phyloP scores from a whole-genome alignment of 2,113 vertebrate species.

The Sphyrna mokarran region DNA sequence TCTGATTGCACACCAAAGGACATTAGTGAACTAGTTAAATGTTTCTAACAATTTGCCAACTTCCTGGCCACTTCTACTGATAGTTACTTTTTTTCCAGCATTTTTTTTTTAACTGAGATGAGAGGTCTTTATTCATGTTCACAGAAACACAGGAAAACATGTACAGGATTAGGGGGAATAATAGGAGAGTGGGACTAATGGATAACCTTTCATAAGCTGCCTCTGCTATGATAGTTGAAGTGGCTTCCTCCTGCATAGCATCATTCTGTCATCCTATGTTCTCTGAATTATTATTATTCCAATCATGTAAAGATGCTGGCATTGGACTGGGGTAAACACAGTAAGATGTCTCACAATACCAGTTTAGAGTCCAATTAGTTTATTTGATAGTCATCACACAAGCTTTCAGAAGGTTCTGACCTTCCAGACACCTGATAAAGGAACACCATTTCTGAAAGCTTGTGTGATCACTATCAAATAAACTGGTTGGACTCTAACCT shows the following conservation, averaged over 20 bases:
- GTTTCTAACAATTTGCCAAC: background rate
- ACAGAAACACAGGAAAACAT: background rate
- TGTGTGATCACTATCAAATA: no score
- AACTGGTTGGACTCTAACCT: no score
- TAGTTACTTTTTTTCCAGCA: background rate
- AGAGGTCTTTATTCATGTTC: background rate
- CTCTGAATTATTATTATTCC: background rate
- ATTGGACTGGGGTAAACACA: no score
- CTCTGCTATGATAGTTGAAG: no score
- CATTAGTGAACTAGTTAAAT: background rate
- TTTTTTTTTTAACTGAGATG: background rate
- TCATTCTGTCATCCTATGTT: background rate
- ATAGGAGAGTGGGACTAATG: background rate
- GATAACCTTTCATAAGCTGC: background rate
- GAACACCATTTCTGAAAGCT: no score
- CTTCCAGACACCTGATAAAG: no score
- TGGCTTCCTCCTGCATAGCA: background rate
- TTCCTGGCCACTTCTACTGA: background rate
- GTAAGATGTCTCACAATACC: no score
- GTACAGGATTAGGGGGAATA: background rate
- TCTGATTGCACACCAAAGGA: background rate
- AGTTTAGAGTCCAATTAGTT: no score
- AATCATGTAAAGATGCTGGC: background rate
- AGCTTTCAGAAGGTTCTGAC: no score
- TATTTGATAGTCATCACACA: no score